Conservation (phyloP, 2,797 vertebrate genomes). For the Melanogrammus aeglefinus region DNA sequence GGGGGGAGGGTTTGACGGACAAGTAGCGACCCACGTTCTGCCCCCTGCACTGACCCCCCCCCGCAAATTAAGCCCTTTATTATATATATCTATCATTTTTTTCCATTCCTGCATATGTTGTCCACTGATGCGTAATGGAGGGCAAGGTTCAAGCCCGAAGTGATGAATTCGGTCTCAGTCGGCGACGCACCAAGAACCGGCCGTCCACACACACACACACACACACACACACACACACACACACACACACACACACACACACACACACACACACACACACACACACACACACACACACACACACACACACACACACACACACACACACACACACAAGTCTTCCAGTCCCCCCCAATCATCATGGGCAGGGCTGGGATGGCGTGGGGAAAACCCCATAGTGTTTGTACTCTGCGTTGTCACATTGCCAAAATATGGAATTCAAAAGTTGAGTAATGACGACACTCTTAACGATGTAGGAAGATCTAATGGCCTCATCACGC, state of each 20-base stretch:
- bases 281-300: conserved; percentile 29
- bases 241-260: conserved; percentile 29
- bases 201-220: conserved; percentile 8
- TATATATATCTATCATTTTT: conserved; percentile 45
- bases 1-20: not conserved
- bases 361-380: not conserved
- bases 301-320: conserved; percentile 28
- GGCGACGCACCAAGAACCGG: conserved; percentile 38
- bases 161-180: conserved; percentile 77
- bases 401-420: not conserved
- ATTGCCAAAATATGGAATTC: not conserved
- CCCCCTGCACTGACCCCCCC: conserved; percentile 56
- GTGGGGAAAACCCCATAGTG: not conserved
- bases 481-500: not conserved
- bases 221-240: conserved; percentile 29
- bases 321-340: conserved; percentile 40
- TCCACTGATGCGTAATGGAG: conserved; percentile 75
- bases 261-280: conserved; percentile 29
- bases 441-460: not conserved
- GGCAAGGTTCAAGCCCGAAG: conserved; percentile 68
- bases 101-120: conserved; percentile 67
- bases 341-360: conserved; percentile 25
- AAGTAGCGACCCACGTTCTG: conserved; percentile 71
- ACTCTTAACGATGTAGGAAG: not conserved
- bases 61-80: conserved; percentile 77